Evolutionary conservation across 2,888 invertebrate genomes (phyloP), one percentile per base, ranked within the genome.

Genomic region (Catocala nupta): DNA sequence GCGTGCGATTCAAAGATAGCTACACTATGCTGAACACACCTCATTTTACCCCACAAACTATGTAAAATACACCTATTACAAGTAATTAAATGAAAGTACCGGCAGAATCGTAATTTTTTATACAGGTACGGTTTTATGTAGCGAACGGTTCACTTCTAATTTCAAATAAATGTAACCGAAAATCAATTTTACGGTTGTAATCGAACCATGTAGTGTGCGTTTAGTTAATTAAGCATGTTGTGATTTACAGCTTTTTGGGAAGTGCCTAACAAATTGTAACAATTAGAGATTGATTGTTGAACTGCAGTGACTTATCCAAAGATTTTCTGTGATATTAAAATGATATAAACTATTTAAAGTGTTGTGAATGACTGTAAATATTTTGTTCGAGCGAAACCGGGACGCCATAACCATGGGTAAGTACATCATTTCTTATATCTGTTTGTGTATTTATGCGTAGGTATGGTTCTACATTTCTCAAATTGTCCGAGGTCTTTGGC

Each of bases 341-440:
- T 61, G 69, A 62, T 65, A 65, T 49, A 42, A 50, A 45, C 56
- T 48, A 42, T 39, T 39, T 39, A 65, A 51, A 42, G 43, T 55
- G 51, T 10, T 61, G 55, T 62, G 65, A 64, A 50, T 68, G 68
- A 64, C 60, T 63, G 52, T 65, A 50, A 54, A 60, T 11, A 49
- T 66, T 66, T 48, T 55, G 51, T 44, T 16, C 42, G 43, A 70
- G 54, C 36, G 16, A 66, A 73, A 64, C 56, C 39, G 33, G 52
- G 65, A 42, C 53, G 56, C 60, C 44, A 36, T 66, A 71, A 79
- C 42, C 54, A 81, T 81, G 81, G 81, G 81, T 81, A 69, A 82
- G 82, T 80, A 57, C 1, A 33, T 42, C n/a, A 0, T 13, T 11
- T 6, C 12, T n/a, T 11, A 11, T 49, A 10, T 49, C 11, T 25